Conservation (phyloP, 2,113 vertebrate species). For the Neopipo cinnamomea region DNA sequence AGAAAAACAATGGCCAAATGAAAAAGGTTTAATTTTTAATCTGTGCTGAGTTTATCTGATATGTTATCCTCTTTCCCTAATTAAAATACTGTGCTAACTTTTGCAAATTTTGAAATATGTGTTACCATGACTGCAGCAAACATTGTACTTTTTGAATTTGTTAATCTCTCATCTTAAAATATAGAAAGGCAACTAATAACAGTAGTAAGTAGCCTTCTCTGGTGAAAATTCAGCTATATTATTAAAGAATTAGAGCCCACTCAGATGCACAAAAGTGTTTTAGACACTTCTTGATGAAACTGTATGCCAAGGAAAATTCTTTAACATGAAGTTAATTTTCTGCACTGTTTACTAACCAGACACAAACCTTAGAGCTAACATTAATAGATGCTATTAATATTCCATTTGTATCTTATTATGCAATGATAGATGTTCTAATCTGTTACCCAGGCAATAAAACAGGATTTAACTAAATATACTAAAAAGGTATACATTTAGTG, state of each 20-base stretch:
- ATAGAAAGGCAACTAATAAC: not conserved
- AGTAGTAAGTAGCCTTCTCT: conserved; percentile 15
- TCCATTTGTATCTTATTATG: not conserved
- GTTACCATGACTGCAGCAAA: conserved; percentile 44
- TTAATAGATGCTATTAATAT: not conserved
- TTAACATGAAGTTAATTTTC: not conserved
- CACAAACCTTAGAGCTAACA: not conserved
- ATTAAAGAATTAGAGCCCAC: not conserved
- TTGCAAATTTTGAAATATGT: conserved; percentile 7
- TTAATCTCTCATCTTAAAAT: conserved; percentile 55
- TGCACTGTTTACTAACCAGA: not conserved
- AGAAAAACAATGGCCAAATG: not conserved
- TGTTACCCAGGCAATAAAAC: not conserved
- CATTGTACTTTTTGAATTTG: conserved; percentile 53
- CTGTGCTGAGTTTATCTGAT: not conserved
- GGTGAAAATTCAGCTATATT: conserved; percentile 15
- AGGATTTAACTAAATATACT: not conserved
- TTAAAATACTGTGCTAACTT: conserved; percentile 12
- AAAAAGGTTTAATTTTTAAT: not conserved
- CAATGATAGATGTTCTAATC: not conserved
- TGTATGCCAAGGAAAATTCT: not conserved
- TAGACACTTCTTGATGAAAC: not conserved
- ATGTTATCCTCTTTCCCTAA: not conserved
- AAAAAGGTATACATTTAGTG: not conserved
- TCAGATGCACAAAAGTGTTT: not conserved